Evolutionary conservation across 2,797 vertebrate genomes (phyloP).

Genomic region (Setipinna tenuifilis): DNA sequence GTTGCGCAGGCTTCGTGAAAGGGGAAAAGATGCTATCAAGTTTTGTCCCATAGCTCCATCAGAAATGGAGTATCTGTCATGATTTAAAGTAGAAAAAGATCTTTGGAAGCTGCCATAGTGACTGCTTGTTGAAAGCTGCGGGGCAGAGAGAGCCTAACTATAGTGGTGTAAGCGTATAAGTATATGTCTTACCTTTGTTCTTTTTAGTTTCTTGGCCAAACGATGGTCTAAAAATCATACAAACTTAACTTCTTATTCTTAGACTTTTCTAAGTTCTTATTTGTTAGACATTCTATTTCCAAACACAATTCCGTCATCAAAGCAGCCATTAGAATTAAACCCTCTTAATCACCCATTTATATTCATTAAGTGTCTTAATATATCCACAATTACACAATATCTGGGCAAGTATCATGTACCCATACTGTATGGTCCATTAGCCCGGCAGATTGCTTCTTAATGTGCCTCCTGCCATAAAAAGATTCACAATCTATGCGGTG

Average conservation of each 20-base stretch:
- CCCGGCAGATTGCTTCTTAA: background rate
- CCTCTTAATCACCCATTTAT: background rate
- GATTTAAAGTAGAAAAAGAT: background rate
- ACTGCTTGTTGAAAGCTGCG: background rate
- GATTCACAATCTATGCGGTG: background rate
- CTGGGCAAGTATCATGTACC: background rate
- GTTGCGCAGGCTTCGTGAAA: conserved; percentile 45
- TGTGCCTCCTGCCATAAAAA: background rate
- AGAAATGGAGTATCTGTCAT: background rate
- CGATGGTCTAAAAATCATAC: too few species aligned
- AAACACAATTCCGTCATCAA: background rate
- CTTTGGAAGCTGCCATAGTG: too few species aligned
- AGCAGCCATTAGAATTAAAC: background rate
- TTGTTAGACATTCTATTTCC: background rate
- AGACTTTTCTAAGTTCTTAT: background rate
- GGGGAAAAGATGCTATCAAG: conserved; percentile 59
- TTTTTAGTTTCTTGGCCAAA: background rate
- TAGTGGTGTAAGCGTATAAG: background rate
- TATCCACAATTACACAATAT: background rate
- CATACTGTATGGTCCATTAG: background rate
- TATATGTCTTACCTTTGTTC: background rate
- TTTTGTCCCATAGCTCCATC: conserved; percentile 58
- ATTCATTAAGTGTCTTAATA: background rate
- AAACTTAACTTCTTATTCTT: background rate
- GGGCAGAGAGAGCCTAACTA: background rate